A percentile compares a stretch with the other conserved stretches of the same genome.
Conservation (phyloP, 2,113 vertebrate genomes). For the Loxodonta africana region DNA sequence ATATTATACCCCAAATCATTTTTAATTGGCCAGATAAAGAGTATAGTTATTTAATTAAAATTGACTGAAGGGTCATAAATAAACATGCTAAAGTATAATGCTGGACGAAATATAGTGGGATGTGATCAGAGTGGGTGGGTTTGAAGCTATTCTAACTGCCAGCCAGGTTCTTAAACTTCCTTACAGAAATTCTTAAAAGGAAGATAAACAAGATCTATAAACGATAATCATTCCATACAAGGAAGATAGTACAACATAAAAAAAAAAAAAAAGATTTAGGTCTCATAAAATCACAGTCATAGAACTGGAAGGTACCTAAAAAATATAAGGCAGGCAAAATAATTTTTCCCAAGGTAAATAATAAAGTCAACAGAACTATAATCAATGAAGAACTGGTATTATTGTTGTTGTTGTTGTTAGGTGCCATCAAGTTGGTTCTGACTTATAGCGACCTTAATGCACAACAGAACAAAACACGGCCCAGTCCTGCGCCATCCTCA, state of each 20-base stretch:
- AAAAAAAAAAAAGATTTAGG: no score
- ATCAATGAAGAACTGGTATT: neutral
- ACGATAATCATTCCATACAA: neutral
- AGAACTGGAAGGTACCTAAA: neutral
- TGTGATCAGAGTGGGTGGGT: no score
- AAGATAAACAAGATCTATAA: neutral
- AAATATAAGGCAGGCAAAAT: neutral
- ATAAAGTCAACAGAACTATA: slow-evolving; percentile 5
- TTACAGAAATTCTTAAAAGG: slow-evolving; percentile 14
- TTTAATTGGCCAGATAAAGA: slow-evolving; percentile 27
- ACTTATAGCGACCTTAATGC: no score
- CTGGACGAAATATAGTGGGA: neutral
- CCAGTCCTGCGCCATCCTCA: no score
- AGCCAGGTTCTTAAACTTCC: neutral
- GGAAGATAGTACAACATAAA: neutral
- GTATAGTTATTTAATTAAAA: slow-evolving; percentile 61
- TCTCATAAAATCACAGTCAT: neutral
- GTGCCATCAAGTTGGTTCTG: no score
- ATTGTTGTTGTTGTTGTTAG: no score
- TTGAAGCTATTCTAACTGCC: neutral
- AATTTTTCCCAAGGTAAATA: slow-evolving; percentile 37
- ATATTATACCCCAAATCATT: slow-evolving; percentile 1
- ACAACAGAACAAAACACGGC: no score
- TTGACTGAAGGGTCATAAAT: neutral
- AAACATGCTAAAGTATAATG: neutral